Percentiles rank a stretch among this genome's conserved stretches.
Conservation (phyloP, 1,140 invertebrate genomes). For the Bradysia coprophila region DNA sequence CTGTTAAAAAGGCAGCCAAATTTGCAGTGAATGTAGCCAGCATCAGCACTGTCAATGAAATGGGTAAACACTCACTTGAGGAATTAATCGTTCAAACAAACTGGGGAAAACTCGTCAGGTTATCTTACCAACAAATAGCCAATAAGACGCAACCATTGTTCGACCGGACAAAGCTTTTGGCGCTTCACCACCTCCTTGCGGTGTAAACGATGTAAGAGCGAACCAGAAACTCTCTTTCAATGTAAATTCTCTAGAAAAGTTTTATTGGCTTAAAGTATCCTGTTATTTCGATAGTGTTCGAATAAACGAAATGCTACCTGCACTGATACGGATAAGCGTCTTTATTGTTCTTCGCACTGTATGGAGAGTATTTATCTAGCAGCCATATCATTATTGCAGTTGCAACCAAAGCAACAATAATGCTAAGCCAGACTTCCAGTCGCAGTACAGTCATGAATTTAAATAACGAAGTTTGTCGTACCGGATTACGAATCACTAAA, state of each 20-base stretch:
- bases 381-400: slow-evolving; percentile 78
- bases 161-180: slow-evolving; percentile 69
- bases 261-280: slow-evolving; percentile 1
- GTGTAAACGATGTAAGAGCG: slow-evolving; percentile 77
- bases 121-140: slow-evolving; percentile 87
- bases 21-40: slow-evolving; percentile 93
- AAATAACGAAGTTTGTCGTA: slow-evolving; percentile 65
- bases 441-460: slow-evolving; percentile 85
- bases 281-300: slow-evolving; percentile 1
- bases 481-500: slow-evolving; percentile 65
- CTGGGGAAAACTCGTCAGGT: too few species aligned
- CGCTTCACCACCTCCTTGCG: slow-evolving; percentile 74
- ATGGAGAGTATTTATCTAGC: slow-evolving; percentile 75
- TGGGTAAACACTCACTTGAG: too few species aligned
- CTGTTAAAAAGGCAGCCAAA: slow-evolving; percentile 88
- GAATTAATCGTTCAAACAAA: too few species aligned
- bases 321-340: slow-evolving; percentile 62
- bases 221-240: slow-evolving; percentile 89
- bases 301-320: slow-evolving; percentile 30
- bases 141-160: slow-evolving; percentile 76
- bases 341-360: slow-evolving; percentile 70
- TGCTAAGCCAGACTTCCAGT: slow-evolving; percentile 75
- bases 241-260: slow-evolving; percentile 50
- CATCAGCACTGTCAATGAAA: too few species aligned
- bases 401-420: slow-evolving; percentile 59